Percentiles rank a stretch among this genome's conserved stretches.
These are phyloP conservation scores for Melospiza melodia DNA, from an alignment of 2,113 vertebrate species.

Conservation along the genomic window DNA sequence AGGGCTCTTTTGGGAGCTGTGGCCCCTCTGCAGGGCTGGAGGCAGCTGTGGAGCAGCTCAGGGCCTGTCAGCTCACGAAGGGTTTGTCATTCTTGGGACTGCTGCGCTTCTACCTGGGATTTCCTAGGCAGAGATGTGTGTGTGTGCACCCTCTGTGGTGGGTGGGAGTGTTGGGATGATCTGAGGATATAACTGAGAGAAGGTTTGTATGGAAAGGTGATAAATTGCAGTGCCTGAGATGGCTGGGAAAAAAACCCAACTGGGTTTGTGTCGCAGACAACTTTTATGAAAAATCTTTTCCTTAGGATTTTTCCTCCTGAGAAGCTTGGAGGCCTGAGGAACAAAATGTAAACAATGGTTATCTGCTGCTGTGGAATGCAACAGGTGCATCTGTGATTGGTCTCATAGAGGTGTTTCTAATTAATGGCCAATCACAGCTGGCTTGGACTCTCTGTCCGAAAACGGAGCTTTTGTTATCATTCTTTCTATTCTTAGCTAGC, in stretches of 20 bases:
- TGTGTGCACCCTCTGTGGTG: background rate
- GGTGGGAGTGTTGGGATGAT: background rate
- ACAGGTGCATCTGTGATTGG: too few species aligned
- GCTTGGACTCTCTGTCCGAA: too few species aligned
- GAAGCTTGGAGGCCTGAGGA: too few species aligned
- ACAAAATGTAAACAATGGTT: too few species aligned
- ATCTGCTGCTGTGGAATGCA: too few species aligned
- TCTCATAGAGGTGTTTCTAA: too few species aligned
- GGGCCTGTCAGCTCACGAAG: background rate
- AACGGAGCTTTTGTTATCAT: too few species aligned
- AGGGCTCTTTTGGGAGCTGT: background rate
- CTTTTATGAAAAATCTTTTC: too few species aligned
- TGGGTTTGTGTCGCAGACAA: background rate
- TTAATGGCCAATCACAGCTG: too few species aligned
- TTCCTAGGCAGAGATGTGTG: background rate
- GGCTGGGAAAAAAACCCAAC: background rate
- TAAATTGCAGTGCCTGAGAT: background rate
- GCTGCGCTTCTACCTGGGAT: background rate
- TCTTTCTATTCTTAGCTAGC: too few species aligned
- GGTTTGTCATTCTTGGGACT: background rate
- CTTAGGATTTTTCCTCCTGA: too few species aligned
- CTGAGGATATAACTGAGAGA: background rate
- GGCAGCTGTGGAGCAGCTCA: background rate
- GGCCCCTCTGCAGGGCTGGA: background rate
- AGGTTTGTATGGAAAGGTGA: background rate